Evolutionary conservation across 35 echinoderm and acorn worm species (phyloP), one percentile per base, ranked within the genome.

Genomic region (Apostichopus californicus): DNA sequence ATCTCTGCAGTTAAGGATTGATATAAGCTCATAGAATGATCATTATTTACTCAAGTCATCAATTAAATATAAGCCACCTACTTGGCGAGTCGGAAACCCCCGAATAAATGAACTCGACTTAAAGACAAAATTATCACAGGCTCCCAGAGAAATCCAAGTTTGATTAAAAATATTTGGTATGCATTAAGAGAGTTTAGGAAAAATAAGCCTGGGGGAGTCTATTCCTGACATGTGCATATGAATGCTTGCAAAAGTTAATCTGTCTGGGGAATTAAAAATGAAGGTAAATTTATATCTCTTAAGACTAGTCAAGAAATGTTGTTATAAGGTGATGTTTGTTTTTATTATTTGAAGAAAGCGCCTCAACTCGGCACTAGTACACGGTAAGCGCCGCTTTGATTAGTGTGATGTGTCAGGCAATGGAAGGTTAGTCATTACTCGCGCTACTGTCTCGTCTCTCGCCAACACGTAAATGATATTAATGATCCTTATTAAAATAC

Each of bases 81-180:
- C 64, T 68, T 18, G 9, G 64, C 64, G 18, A 68, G 11, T 68
- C 64, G 11, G 64, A 11, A 46, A 46, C 18, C 64, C 64, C 64
- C 18, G 64, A 10, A 68, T 68, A 68, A 68, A 68, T 68, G 64
- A 68, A 11, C 18, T 11, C 64, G 18, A 18, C 11, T 68, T 68
- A 68, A 14, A 68, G 64, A 68, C 11, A 68, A 68, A 68, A 18
- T 68, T 11, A 11, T 68, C 18, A 68, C 18, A 14, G 64, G 64
- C 18, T 68, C 18, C 18, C 11, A 68, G 64, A 68, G 18, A 68
- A 11, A 14, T 68, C 18, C 18, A 18, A 68, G 64, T 68, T 68
- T 68, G 64, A 68, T 68, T 68, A 68, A 68, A 68, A 68, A 68
- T 68, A 68, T 68, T 68, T 14, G 64, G 64, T 68, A 68, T 68